Base-by-base conservation (phyloP, 1,140 invertebrate genomes). In the Himalopsyche phryganea region DNA sequence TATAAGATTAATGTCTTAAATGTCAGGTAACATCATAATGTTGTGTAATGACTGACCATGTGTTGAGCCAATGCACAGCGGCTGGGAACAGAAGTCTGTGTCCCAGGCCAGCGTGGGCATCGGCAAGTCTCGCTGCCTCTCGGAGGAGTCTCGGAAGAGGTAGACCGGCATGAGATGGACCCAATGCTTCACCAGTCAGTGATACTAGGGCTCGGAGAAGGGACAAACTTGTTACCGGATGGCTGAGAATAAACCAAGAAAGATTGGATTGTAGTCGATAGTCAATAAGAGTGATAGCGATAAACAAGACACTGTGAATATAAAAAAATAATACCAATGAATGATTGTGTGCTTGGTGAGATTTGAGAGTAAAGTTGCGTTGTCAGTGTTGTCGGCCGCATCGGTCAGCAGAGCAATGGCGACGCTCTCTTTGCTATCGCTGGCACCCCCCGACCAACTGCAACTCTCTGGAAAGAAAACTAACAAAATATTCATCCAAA, bases 101-200 rank as follows among this genome's bases (percentile, higher is more conserved):
- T 0, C 92, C 90, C 35, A 80, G 79, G 18, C 85, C 85, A 7
- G 82, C 80, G 6, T 90, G 87, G 23, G 89, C 88, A 69, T 92
- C 89, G 0, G 93, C 92, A 51, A 96, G 73, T 1, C 87, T 91
- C 2, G 90, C 88, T 81, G 87, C 84, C 58, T 93, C 85, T 59
- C 86, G 82, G 80, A 96, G 86, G 10, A 96, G 77, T 67, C 92
- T 89, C 6, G 87, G 83, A 67, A 94, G 92, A 19, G 88, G 87
- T 38, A 83, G 78, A 1, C 83, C 85, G 68, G 90, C 88, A 19
- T 85, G 80, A 45, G 79, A 75, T 4, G 80, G 76, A 2, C 80
- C 81, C 14, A 88, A 72, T n/a, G 92, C 75, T 6, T 85, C 80
- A 44, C 83, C 83, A 1, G 84, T 88, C 66, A 94, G 80, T 36